A percentile compares a stretch with the other conserved stretches of the same genome.
Conservation (phyloP, 1,140 invertebrate genomes). For the Pseudomyrmex sp. region DNA sequence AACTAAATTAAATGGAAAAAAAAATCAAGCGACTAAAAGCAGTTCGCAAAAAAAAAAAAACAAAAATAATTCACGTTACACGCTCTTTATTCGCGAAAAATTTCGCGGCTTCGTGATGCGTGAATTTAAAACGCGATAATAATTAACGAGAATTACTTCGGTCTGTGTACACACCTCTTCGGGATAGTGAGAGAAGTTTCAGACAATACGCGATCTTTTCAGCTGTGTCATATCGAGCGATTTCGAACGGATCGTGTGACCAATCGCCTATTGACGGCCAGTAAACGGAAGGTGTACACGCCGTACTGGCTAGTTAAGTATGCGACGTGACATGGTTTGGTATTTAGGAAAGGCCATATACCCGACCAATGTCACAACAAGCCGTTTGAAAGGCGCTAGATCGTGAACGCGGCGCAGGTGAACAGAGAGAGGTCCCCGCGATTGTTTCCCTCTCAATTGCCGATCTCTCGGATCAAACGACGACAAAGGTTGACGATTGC, state of each 20-base stretch:
- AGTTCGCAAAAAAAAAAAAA: not conserved
- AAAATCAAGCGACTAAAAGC: not conserved
- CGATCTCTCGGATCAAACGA: slow-evolving; percentile 52
- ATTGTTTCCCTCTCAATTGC: slow-evolving; percentile 37
- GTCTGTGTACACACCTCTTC: no score
- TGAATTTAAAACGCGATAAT: no score
- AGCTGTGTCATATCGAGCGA: not conserved
- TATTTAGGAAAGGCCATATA: slow-evolving; percentile 85
- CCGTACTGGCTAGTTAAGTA: slow-evolving; percentile 64
- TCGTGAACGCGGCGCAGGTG: slow-evolving; percentile 73
- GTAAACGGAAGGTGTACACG: slow-evolving; percentile 61
- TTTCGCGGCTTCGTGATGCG: no score
- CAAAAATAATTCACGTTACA: no score
- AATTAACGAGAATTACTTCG: not conserved
- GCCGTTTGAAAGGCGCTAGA: slow-evolving; percentile 84
- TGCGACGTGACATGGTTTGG: slow-evolving; percentile 83
- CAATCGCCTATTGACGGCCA: slow-evolving; percentile 48
- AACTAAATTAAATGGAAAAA: not conserved
- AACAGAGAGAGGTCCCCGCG: slow-evolving; percentile 42
- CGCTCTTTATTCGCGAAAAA: no score
- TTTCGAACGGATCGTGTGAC: slow-evolving; percentile 22
- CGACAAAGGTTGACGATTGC: slow-evolving; percentile 68
- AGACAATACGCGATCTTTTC: not conserved
- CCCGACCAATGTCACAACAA: slow-evolving; percentile 83
- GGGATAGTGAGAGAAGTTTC: not conserved